These are phyloP conservation scores for Channa striata DNA, from an alignment of 2,797 vertebrate species.

Conservation along the genomic window DNA sequence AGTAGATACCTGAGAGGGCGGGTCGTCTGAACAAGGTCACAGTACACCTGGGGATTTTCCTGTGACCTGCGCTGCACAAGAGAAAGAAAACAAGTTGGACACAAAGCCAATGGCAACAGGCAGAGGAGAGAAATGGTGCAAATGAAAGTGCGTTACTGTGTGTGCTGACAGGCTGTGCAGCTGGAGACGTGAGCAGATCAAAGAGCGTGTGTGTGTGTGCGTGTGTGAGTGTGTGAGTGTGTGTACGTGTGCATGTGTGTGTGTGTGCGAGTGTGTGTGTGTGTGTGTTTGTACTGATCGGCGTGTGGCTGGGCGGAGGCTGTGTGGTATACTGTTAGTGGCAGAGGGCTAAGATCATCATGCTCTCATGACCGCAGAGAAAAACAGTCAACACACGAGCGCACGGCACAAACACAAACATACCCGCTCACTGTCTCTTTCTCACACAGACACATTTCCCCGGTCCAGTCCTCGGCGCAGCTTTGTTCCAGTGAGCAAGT, in stretches of 20 bases:
- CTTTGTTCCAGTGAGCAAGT: conserved; percentile 78
- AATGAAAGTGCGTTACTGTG: neutral
- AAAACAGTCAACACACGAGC: conserved; percentile 50
- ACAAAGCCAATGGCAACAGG: conserved; percentile 15
- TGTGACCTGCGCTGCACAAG: conserved; percentile 19
- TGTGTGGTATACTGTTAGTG: conserved; percentile 10
- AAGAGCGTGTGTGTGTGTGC: neutral
- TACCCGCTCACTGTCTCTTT: conserved; percentile 61
- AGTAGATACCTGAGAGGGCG: conserved; percentile 44
- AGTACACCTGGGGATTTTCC: conserved; percentile 37
- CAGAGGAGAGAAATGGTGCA: neutral
- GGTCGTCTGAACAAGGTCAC: conserved; percentile 52
- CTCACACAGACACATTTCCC: conserved; percentile 69
- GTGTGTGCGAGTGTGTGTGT: too few relatives aligned
- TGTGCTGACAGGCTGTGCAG: neutral
- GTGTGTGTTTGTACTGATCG: conserved; percentile 24
- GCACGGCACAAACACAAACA: conserved; percentile 61
- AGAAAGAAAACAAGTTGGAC: conserved; percentile 15
- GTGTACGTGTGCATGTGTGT: neutral
- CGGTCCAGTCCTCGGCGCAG: conserved; percentile 66
- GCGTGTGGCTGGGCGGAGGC: conserved; percentile 27
- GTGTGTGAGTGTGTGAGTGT: too few relatives aligned
- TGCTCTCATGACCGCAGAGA: conserved; percentile 52
- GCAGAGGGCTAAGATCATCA: conserved; percentile 35
- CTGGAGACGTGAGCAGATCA: conserved; percentile 14